Base-by-base conservation (phyloP, 2,797 vertebrate species). In the Poliocrania exsul region DNA sequence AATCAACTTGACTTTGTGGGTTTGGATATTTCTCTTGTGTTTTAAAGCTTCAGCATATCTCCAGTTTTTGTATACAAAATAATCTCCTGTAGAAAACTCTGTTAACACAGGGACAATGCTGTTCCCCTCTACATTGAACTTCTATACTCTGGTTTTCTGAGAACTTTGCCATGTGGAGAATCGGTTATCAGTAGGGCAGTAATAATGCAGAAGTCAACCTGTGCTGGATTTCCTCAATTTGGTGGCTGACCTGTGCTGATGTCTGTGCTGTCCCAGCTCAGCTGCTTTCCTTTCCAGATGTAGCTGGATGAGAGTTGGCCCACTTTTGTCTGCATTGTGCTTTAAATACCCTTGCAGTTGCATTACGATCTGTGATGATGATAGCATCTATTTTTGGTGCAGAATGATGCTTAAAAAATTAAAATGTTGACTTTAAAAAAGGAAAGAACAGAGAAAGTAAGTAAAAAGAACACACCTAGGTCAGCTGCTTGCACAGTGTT, bases 31-130 rank as follows among this genome's bases (percentile, higher is more conserved):
- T 51, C 25, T 88, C 14, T 37, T 44, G 12, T 13, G 12, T 86
- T 89, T 85, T 35, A 85, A 80, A 82, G 49, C 40, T 50, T 80
- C 67, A 60, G n/a, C 37, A 56, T 24, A 47, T 72, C 46, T 87
- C n/a, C 50, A 74, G 14, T 2, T 47, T 69, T 74, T 53, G 25
- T 40, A 65, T 51, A 49, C 11, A 18, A 23, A 90, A 54, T 6
- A 77, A 12, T 35, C 6, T 7, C 20, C 29, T 35, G 20, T 51
- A 54, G 47, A 83, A 92, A 78, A 61, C 35, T 46, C 35, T n/a
- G 20, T 86, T 81, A 54, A n/a, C 51, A 20, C 10, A 16, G n/a
- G 4, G 19, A 24, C 15, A 38, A 3, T 35, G 60, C 33, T 56
- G 24, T 57, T 78, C 50, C 25, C 10, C 23, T 90, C 42, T 58